Conservation (phyloP, 2,888 invertebrate genomes). For the Sycophila texana region DNA sequence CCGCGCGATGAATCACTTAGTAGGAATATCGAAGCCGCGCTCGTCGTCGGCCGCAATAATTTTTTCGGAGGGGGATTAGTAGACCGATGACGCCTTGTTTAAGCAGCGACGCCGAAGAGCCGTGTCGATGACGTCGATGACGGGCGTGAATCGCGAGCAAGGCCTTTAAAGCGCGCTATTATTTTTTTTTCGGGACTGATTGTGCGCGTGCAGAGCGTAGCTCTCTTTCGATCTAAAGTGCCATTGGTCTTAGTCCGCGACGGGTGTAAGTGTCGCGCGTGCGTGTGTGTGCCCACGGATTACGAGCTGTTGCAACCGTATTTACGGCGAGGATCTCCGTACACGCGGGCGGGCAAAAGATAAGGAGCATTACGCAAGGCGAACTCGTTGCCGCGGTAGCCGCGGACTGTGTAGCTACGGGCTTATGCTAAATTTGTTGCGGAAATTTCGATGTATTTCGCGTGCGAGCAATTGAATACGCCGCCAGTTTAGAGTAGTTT, state of each 20-base stretch:
- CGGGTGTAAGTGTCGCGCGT: background rate
- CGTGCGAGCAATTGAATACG: too few relatives aligned
- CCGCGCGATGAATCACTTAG: constrained; percentile 9
- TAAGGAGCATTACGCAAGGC: constrained; percentile 67
- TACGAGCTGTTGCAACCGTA: constrained; percentile 68
- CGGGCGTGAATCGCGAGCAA: background rate
- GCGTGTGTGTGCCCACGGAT: constrained; percentile 64
- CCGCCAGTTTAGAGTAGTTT: too few relatives aligned
- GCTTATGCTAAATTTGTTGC: background rate
- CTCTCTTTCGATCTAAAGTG: background rate
- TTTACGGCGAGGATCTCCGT: constrained; percentile 64
- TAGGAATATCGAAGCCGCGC: constrained; percentile 4
- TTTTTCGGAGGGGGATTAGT: constrained; percentile 27
- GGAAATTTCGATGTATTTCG: background rate
- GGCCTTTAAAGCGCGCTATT: too few relatives aligned
- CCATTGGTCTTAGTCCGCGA: background rate
- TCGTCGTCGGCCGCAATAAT: background rate
- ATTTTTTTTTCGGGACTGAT: background rate
- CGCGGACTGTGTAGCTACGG: background rate
- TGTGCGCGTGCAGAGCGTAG: background rate
- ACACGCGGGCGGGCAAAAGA: constrained; percentile 55
- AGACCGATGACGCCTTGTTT: constrained; percentile 43
- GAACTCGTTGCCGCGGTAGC: constrained; percentile 46
- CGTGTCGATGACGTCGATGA: constrained; percentile 41
- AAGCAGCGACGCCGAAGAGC: constrained; percentile 31